These are phyloP conservation scores for Nycticebus coucang DNA, from an alignment of 2,113 vertebrate species.

Conservation along the genomic window DNA sequence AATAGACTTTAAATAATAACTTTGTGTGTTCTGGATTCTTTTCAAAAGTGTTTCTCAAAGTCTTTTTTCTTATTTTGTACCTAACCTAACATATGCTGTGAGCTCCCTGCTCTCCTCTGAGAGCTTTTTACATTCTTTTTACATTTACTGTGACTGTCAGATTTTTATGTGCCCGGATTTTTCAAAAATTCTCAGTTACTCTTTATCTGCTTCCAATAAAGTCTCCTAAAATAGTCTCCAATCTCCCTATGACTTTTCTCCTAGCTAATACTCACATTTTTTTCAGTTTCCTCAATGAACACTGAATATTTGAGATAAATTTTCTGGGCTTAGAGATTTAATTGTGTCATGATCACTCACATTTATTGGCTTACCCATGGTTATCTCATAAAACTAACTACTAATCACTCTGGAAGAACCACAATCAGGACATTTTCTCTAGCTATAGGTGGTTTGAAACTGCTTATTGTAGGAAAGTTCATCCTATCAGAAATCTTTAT, in stretches of 20 bases:
- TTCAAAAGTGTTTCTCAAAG: conserved; percentile 53
- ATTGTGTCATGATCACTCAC: background rate
- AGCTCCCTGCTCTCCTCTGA: background rate
- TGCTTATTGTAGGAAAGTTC: background rate
- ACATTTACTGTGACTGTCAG: background rate
- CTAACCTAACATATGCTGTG: background rate
- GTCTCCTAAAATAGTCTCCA: conserved; percentile 31
- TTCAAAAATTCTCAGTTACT: background rate
- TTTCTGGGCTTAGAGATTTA: conserved; percentile 12
- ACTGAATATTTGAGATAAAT: background rate
- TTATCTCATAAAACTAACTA: background rate
- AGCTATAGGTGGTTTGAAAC: background rate
- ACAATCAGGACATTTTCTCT: background rate
- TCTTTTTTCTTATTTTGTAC: conserved; percentile 30
- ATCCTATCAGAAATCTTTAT: conserved; percentile 24
- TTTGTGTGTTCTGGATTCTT: conserved; percentile 43
- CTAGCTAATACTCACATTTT: background rate
- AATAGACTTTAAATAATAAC: conserved; percentile 51
- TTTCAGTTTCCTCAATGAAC: conserved; percentile 4
- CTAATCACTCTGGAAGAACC: background rate
- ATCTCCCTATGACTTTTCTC: conserved; percentile 33
- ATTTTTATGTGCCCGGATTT: conserved; percentile 43
- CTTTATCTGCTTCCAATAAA: conserved; percentile 16
- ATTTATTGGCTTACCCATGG: background rate
- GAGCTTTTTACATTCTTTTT: conserved; percentile 40